Percentiles rank a stretch among this genome's conserved stretches.
phyloP scores from a whole-genome alignment of 2,888 invertebrate genomes.

The Mesochorus sp. region DNA sequence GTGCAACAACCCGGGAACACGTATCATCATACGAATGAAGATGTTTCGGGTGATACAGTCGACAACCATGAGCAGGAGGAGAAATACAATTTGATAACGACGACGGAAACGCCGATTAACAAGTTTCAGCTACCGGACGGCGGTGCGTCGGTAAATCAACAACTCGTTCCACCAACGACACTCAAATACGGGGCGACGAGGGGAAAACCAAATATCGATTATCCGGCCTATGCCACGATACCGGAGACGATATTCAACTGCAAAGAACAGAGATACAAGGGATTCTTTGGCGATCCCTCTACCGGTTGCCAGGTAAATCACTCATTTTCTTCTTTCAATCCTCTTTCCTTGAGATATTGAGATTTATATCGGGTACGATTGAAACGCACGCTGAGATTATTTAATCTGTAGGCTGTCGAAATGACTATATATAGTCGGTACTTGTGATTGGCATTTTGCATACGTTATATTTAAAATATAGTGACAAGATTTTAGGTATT shows the following conservation, averaged over 20 bases:
- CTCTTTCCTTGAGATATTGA: no score
- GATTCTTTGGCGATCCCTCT: conserved; percentile 94
- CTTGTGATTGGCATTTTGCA: no score
- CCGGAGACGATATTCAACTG: conserved; percentile 91
- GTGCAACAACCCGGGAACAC: conserved; percentile 60
- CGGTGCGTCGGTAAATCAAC: conserved; percentile 44
- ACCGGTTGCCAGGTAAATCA: conserved; percentile 90
- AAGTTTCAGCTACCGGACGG: conserved; percentile 67
- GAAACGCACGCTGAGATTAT: no score
- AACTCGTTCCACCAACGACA: conserved; percentile 64
- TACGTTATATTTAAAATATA: no score
- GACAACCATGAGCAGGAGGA: conserved; percentile 64
- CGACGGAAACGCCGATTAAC: conserved; percentile 65
- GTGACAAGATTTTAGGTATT: no score
- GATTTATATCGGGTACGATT: no score
- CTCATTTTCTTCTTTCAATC: background rate
- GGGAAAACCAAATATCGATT: conserved; percentile 89
- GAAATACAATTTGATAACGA: conserved; percentile 63
- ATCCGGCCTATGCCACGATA: conserved; percentile 89
- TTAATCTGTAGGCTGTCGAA: no score
- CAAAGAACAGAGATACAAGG: conserved; percentile 93
- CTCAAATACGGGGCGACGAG: conserved; percentile 81
- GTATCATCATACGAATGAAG: conserved; percentile 72
- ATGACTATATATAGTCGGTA: no score
- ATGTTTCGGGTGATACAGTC: conserved; percentile 67